Percentiles rank a stretch among this genome's conserved stretches.
phyloP scores from a whole-genome alignment of 2,888 invertebrate genomes.

The Conistra vaccinii region DNA sequence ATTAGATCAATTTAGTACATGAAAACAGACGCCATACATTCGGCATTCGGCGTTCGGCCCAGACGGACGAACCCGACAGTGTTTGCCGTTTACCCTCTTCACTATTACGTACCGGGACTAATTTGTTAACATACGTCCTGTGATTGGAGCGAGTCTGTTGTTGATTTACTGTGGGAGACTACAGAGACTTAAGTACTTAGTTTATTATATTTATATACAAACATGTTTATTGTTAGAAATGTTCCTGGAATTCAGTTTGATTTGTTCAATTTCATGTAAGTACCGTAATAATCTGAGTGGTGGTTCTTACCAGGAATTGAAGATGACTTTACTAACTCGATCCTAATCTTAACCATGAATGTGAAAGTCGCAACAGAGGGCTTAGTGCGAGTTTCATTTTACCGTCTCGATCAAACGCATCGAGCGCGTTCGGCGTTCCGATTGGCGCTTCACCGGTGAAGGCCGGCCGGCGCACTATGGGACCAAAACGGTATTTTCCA shows the following conservation, averaged over 20 bases:
- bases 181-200: constrained; percentile 1
- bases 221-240: constrained; percentile 1
- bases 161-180: constrained; percentile 15
- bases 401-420: too few relatives aligned
- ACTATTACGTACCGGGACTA: constrained; percentile 27
- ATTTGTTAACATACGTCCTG: constrained; percentile 49
- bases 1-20: constrained; percentile 63
- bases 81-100: constrained; percentile 34
- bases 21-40: constrained; percentile 41
- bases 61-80: constrained; percentile 1
- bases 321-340: background rate
- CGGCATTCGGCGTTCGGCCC: constrained; percentile 30
- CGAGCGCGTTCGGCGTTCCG: too few relatives aligned
- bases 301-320: background rate
- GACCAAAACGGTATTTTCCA: too few relatives aligned
- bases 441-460: too few relatives aligned
- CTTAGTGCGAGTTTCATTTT: too few relatives aligned
- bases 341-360: background rate
- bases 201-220: background rate
- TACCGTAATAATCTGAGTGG: background rate
- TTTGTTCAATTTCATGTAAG: constrained; percentile 4
- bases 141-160: constrained; percentile 25
- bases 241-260: background rate
- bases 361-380: too few relatives aligned
- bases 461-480: too few relatives aligned